Conservation (phyloP, 2,888 invertebrate genomes). For the Heliothis peltigera region DNA sequence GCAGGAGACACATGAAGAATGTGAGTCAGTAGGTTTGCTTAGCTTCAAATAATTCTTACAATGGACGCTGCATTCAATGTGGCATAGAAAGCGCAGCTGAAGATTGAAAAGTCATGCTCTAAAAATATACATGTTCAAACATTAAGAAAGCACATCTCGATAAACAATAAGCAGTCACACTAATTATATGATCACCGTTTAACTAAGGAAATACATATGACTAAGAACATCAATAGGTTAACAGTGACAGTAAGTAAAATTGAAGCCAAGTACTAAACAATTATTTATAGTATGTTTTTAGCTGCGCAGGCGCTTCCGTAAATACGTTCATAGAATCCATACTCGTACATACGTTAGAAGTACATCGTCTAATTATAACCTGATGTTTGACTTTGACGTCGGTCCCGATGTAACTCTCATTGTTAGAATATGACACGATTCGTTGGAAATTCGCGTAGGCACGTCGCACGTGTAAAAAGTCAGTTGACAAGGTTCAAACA, state of each 20-base stretch:
- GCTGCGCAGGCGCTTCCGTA: constrained; percentile 62
- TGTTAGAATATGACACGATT: constrained; percentile 70
- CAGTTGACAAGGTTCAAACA: constrained; percentile 66
- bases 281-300: constrained; percentile 61
- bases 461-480: constrained; percentile 68
- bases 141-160: background rate
- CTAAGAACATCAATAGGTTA: constrained; percentile 41
- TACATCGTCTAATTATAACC: constrained; percentile 67
- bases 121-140: background rate
- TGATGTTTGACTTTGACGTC: constrained; percentile 65
- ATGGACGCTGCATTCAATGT: background rate
- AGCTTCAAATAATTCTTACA: background rate
- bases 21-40: background rate
- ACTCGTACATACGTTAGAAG: constrained; percentile 43
- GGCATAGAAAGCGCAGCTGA: background rate
- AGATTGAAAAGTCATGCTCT: background rate
- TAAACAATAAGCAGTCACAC: background rate
- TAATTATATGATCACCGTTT: background rate
- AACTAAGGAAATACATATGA: constrained; percentile 22
- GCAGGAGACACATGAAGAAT: background rate
- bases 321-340: constrained; percentile 60
- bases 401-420: constrained; percentile 62
- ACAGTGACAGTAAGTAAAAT: constrained; percentile 49
- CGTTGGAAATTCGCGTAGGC: constrained; percentile 71
- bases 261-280: constrained; percentile 50